Percentiles rank a stretch among this genome's conserved stretches.
Evolutionary conservation across 2,797 vertebrate genomes (phyloP).

Genomic region (Channa striata): DNA sequence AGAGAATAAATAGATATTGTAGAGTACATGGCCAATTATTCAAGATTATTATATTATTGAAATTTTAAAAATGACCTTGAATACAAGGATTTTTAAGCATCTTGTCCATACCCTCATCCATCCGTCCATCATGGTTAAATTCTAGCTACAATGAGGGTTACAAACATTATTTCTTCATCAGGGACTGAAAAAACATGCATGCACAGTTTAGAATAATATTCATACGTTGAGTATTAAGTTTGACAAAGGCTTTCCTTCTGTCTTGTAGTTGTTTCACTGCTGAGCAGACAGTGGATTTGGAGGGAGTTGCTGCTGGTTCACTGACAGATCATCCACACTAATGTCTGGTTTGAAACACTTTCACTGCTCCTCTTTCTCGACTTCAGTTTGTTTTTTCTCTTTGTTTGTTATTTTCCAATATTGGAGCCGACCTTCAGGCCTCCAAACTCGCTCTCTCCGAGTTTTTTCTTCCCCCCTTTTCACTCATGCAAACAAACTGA

Average conservation of each 20-base stretch:
- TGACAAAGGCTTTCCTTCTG: neutral
- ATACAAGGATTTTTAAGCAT: too few species aligned
- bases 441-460: neutral
- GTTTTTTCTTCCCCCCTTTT: constrained; percentile 6
- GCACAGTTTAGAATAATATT: neutral
- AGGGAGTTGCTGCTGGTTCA: constrained; percentile 1
- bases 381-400: constrained; percentile 2
- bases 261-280: neutral
- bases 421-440: constrained; percentile 11
- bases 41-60: too few species aligned
- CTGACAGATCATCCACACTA: neutral
- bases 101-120: too few species aligned
- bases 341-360: constrained; percentile 11
- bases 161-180: too few species aligned
- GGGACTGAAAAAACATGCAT: neutral
- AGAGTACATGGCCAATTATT: too few species aligned
- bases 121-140: too few species aligned
- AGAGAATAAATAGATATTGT: too few species aligned
- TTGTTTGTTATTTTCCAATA: constrained; percentile 25
- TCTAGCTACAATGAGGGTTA: neutral
- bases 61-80: too few species aligned
- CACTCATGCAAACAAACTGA: constrained; percentile 46
- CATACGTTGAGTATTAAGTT: neutral
- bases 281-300: neutral
- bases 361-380: constrained; percentile 1